A percentile compares a stretch with the other conserved stretches of the same genome.
phyloP scores from a whole-genome alignment of 1,140 invertebrate genomes.

The Drosophila lowei region DNA sequence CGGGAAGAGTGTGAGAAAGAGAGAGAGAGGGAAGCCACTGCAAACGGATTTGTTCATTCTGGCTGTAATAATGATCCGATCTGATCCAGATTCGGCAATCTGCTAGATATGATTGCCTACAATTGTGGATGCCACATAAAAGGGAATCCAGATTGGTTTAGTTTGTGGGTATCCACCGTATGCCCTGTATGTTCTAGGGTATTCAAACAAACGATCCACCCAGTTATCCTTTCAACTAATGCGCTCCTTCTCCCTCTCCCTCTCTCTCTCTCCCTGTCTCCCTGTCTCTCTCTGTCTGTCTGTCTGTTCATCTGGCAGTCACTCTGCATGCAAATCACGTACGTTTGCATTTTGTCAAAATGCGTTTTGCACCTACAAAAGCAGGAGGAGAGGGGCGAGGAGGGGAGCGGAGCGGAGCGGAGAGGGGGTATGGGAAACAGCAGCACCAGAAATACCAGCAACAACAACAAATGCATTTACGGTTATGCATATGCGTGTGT shows the following conservation, averaged over 20 bases:
- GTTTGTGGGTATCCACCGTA: no score
- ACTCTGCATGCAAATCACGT: slow-evolving; percentile 71
- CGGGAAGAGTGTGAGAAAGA: no score
- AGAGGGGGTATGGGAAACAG: slow-evolving; percentile 1
- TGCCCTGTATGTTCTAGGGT: no score
- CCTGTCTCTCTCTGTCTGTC: background rate
- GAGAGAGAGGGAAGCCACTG: no score
- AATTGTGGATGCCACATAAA: no score
- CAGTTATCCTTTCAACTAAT: no score
- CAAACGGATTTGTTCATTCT: no score
- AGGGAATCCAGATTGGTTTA: no score
- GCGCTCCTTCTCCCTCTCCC: background rate
- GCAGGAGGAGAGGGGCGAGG: background rate
- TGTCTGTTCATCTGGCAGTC: slow-evolving; percentile 5
- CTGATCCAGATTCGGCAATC: no score
- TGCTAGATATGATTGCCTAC: no score
- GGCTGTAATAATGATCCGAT: no score
- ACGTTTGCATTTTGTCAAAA: slow-evolving; percentile 78
- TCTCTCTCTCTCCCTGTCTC: background rate
- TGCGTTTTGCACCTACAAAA: slow-evolving; percentile 73
- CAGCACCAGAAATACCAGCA: slow-evolving; percentile 23
- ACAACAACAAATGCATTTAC: slow-evolving; percentile 47
- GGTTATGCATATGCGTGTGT: slow-evolving; percentile 14
- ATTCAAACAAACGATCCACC: no score
- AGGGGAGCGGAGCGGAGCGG: background rate